Percentiles rank a stretch among this genome's conserved stretches.
Evolutionary conservation across 2,888 invertebrate genomes (phyloP).

Genomic region (Dolichomitus sp.): DNA sequence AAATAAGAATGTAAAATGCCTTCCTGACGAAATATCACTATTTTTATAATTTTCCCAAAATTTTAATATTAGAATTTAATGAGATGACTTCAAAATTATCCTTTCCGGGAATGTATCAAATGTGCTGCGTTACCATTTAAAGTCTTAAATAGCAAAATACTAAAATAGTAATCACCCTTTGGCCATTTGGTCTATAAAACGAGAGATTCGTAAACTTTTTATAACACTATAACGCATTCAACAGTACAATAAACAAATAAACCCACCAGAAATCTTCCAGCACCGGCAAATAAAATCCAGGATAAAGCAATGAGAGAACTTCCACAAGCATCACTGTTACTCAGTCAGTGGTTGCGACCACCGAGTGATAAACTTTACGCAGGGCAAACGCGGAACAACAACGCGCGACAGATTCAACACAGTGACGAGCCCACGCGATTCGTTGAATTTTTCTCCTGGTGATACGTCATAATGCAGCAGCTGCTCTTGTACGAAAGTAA

Average conservation of each 20-base stretch:
- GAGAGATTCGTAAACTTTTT: neutral
- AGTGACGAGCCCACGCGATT: slow-evolving; percentile 8
- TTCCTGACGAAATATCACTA: no score
- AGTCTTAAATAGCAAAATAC: no score
- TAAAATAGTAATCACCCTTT: neutral
- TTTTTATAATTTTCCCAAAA: no score
- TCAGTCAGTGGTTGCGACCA: neutral
- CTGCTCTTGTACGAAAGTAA: neutral
- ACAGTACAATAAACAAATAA: neutral
- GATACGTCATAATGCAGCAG: neutral
- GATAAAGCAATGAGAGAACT: slow-evolving; percentile 10
- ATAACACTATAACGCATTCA: neutral
- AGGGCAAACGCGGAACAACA: neutral
- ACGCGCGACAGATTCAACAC: neutral
- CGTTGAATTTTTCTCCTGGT: slow-evolving; percentile 8
- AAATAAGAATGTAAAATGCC: no score
- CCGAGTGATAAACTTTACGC: slow-evolving; percentile 15
- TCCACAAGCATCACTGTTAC: slow-evolving; percentile 27
- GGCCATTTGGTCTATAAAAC: neutral
- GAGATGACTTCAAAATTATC: no score
- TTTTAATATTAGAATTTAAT: no score
- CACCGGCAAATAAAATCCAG: slow-evolving; percentile 59
- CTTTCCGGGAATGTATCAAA: no score
- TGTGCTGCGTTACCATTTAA: no score
- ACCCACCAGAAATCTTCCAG: slow-evolving; percentile 47